Base-by-base conservation (phyloP, 92 coral and sea anemone genomes). In the Porites evermanni region DNA sequence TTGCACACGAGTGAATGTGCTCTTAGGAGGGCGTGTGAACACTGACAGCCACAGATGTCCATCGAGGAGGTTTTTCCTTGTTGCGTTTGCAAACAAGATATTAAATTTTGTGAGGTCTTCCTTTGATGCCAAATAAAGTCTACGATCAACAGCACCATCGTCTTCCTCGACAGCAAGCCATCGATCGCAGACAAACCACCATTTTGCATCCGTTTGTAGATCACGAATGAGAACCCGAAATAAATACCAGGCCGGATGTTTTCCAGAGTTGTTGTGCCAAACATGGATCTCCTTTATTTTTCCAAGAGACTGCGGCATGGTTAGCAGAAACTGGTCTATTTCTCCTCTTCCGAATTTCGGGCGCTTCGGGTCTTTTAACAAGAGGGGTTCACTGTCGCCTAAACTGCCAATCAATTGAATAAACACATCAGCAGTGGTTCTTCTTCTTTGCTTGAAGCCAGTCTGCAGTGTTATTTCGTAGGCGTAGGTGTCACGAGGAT, bases 21-120 rank as follows among this genome's bases (percentile, higher is more conserved):
- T 94, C n/a, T 92, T 91, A 17, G 96, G 94, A 1, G 98, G 98
- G 65, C 98, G 90, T 16, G 98, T 96, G 86, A 93, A 88, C 47
- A 96, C 98, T 3, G 98, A 96, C 52, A 96, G 89, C 98, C 98
- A 96, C 58, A 96, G 86, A 77, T 96, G 98, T 18, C 94, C 98
- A 56, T 96, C 98, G 1, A 95, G 82, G 8, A 96, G 96, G 72
- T 93, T 96, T 75, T 94, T 94, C 44, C 98, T 95, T 20, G 98
- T 93, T 8, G 98, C 96, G 67, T 95, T 96, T 0, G 94, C 93
- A 88, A 96, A 96, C 12, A 96, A 82, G 53, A 96, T 84, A 79
- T 96, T 95, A 77, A 96, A 96, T 72, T 89, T 89, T 16, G 98
- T 93, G 53, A 96, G 92, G 11, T 96, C 98, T 56, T 79, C 84